Evolutionary conservation across 2,797 vertebrate species (phyloP).

Genomic region (Schizothorax lantsangensis): DNA sequence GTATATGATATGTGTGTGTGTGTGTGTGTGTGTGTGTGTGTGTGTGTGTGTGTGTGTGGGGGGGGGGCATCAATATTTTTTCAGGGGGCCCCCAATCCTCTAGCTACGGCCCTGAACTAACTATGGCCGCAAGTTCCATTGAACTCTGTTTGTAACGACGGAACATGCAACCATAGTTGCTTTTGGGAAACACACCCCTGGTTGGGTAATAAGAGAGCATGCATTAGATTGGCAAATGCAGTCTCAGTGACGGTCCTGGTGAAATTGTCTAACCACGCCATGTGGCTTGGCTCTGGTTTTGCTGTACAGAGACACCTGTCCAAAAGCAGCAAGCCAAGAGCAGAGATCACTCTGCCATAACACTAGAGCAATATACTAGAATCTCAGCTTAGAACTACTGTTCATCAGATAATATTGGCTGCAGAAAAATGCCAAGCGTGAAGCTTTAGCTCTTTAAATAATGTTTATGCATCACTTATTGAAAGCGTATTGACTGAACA

Average conservation of each 20-base stretch:
- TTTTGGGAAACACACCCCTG: neutral
- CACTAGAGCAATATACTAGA: neutral
- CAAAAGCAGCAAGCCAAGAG: slow-evolving; percentile 13
- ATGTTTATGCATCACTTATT: neutral
- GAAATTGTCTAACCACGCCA: slow-evolving; percentile 27
- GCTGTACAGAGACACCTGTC: slow-evolving; percentile 46
- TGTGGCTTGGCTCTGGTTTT: slow-evolving; percentile 30
- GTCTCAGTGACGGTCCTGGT: neutral
- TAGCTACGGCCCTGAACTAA: no score
- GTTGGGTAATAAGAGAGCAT: neutral
- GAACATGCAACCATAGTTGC: neutral
- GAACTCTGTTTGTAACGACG: neutral
- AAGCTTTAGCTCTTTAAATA: no score
- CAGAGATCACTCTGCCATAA: slow-evolving; percentile 6
- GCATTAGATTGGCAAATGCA: neutral
- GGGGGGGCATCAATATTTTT: no score
- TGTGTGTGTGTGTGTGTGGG: no score
- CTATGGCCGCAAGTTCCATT: neutral
- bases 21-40: no score
- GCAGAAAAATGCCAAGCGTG: neutral
- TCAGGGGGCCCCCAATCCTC: no score
- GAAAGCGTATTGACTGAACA: neutral
- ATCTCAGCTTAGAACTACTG: neutral
- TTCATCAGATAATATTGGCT: neutral
- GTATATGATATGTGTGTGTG: no score